Percentiles rank a stretch among this genome's conserved stretches.
Evolutionary conservation across 2,113 vertebrate genomes (phyloP).

Genomic region (Steatornis caripensis): DNA sequence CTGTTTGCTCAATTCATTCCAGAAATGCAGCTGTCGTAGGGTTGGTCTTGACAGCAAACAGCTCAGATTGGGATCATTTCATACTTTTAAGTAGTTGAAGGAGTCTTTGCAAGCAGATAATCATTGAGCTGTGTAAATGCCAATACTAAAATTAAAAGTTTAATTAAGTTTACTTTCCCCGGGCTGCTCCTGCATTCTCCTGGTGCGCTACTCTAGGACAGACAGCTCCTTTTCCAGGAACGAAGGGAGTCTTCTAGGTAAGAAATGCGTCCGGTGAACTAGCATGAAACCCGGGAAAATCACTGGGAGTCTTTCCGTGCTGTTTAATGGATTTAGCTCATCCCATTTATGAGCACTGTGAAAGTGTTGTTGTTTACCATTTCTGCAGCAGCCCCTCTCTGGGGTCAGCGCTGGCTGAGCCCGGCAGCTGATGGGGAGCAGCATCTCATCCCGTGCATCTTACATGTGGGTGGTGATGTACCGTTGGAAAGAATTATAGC

Average conservation of each 20-base stretch:
- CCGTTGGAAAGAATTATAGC: not conserved
- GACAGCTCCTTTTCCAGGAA: not conserved
- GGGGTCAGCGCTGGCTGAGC: not conserved
- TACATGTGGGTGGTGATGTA: not conserved
- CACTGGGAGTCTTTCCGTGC: not conserved
- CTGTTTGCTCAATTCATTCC: not conserved
- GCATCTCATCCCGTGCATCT: rapidly evolving
- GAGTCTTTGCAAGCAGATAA: not conserved
- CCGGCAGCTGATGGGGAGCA: not conserved
- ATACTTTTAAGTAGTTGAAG: not conserved
- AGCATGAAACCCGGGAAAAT: not conserved
- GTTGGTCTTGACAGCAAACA: not conserved
- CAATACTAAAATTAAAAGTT: not conserved
- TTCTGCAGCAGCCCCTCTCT: not conserved
- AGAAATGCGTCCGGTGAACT: not conserved
- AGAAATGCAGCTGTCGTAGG: not conserved
- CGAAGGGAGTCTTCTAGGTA: not conserved
- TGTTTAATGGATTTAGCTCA: not conserved
- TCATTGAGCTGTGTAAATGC: not conserved
- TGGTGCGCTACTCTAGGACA: not conserved
- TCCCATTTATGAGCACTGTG: not conserved
- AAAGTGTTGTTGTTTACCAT: not conserved
- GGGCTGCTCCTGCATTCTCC: not conserved
- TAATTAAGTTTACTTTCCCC: not conserved
- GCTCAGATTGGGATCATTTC: not conserved